Conservation (phyloP, 2,797 vertebrate species). For the Spinus olivaceus region DNA sequence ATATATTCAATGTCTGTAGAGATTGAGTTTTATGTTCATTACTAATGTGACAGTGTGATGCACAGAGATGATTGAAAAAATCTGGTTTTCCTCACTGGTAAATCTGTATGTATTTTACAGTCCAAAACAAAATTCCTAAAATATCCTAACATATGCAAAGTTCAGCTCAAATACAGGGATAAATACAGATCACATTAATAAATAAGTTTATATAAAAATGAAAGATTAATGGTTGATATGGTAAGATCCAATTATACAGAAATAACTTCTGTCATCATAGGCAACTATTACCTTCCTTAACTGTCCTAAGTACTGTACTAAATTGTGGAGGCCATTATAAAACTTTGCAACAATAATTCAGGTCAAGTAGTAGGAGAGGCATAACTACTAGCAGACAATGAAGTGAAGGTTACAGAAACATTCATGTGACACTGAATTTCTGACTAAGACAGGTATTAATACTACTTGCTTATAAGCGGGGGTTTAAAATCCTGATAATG, state of each 20-base stretch:
- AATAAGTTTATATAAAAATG: background rate
- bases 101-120: background rate
- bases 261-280: background rate
- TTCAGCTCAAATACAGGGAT: background rate
- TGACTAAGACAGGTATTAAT: background rate
- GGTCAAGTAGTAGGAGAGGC: background rate
- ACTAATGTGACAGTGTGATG: background rate
- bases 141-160: background rate
- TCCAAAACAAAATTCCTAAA: background rate
- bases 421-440: background rate
- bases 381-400: background rate
- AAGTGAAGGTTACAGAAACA: background rate
- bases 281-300: background rate
- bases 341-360: background rate
- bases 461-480: background rate
- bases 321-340: background rate
- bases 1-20: background rate
- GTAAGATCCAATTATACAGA: background rate
- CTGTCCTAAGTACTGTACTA: background rate
- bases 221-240: background rate
- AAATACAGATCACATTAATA: background rate
- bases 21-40: background rate
- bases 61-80: background rate
- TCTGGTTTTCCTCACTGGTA: background rate
- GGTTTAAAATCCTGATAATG: background rate